Percentiles rank a stretch among this genome's conserved stretches.
Conservation (phyloP, 2,113 vertebrate species). For the Nesogale talazaci region DNA sequence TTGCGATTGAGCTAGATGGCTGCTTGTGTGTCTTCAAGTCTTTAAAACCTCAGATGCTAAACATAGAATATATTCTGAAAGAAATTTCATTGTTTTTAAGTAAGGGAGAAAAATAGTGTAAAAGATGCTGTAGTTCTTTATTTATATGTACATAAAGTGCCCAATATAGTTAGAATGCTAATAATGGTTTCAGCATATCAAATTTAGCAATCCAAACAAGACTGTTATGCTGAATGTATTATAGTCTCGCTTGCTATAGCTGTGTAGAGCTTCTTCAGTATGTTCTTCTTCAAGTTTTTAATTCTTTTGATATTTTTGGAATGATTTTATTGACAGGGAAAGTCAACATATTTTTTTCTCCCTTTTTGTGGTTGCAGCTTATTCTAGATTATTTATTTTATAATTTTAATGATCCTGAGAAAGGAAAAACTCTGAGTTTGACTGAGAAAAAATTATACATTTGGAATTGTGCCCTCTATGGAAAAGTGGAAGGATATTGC, state of each 20-base stretch:
- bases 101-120: no score
- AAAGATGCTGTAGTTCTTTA: no score
- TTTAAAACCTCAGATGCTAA: no score
- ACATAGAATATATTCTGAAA: no score
- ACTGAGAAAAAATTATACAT: not conserved
- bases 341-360: not conserved
- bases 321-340: slow-evolving; percentile 3
- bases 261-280: not conserved
- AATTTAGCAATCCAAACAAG: no score
- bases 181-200: no score
- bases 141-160: no score
- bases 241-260: not conserved
- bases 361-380: not conserved
- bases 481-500: not conserved
- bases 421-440: not conserved
- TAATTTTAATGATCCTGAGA: not conserved
- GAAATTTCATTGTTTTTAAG: no score
- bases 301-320: not conserved
- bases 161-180: no score
- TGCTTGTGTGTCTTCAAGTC: no score
- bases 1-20: no score
- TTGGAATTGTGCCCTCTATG: not conserved
- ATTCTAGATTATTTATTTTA: not conserved
- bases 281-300: not conserved
- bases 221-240: no score